These are phyloP conservation scores for Eidolon helvum DNA, from an alignment of 2,113 vertebrate genomes.

Conservation along the genomic window DNA sequence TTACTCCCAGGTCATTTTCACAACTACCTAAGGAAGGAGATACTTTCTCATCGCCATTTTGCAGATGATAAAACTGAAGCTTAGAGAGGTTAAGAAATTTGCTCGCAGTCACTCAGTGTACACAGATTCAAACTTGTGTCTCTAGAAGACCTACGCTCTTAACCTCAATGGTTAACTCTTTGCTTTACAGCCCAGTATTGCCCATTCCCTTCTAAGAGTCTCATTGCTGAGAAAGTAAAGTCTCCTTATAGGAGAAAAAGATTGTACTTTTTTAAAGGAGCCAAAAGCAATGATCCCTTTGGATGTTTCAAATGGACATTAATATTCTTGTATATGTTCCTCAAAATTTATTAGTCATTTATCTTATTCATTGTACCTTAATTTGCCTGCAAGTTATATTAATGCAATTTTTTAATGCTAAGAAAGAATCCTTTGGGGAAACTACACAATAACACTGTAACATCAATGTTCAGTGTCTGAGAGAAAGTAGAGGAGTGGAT, in stretches of 20 bases:
- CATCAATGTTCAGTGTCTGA: background rate
- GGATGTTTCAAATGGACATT: conserved; percentile 6
- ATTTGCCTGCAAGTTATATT: background rate
- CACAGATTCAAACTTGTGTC: background rate
- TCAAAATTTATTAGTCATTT: conserved; percentile 8
- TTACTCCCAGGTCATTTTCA: background rate
- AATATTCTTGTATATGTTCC: background rate
- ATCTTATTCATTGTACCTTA: background rate
- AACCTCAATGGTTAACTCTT: background rate
- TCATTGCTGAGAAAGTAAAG: conserved; percentile 13
- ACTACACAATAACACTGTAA: background rate
- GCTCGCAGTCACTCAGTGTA: background rate
- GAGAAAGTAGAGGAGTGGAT: background rate
- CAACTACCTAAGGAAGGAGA: background rate
- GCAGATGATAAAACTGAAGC: background rate
- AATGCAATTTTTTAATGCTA: background rate
- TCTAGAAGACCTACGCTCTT: conserved; percentile 9
- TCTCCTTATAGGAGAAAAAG: conserved; percentile 48
- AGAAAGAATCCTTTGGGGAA: background rate
- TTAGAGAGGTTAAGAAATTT: conserved; percentile 13
- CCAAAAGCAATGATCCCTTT: background rate
- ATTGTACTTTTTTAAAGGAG: conserved; percentile 7
- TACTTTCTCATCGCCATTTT: background rate
- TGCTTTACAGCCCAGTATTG: background rate
- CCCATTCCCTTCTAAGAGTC: background rate